phyloP scores from a whole-genome alignment of 2,888 invertebrate species.

The Hirtodrosophila alboralis region DNA sequence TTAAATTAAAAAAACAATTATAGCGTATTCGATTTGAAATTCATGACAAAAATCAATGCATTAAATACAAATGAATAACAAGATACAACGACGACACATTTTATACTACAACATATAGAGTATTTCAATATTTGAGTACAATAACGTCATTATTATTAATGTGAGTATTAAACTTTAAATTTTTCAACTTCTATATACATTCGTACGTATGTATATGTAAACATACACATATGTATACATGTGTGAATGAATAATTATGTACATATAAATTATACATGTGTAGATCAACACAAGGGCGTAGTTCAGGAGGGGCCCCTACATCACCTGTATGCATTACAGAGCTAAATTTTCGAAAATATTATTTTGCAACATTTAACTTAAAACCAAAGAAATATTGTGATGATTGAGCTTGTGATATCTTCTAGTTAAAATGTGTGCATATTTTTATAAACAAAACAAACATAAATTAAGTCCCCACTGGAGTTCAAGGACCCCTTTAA shows the following conservation, averaged over 20 bases:
- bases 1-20: conserved; percentile 12
- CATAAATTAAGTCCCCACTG: too few relatives aligned
- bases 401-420: too few relatives aligned
- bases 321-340: too few relatives aligned
- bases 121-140: conserved; percentile 3
- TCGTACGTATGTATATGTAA: conserved; percentile 21
- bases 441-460: too few relatives aligned
- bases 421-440: too few relatives aligned
- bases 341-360: too few relatives aligned
- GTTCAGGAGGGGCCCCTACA: too few relatives aligned
- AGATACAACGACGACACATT: neutral
- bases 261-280: too few relatives aligned
- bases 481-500: too few relatives aligned
- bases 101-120: conserved; percentile 25
- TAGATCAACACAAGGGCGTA: neutral
- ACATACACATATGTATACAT: neutral
- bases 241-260: conserved; percentile 1
- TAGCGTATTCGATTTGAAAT: conserved; percentile 2
- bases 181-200: conserved; percentile 9
- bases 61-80: conserved; percentile 9
- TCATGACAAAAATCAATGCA: neutral
- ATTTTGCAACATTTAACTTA: too few relatives aligned
- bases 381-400: too few relatives aligned
- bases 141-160: conserved; percentile 12
- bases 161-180: conserved; percentile 23